These are phyloP conservation scores for Sympetrum striolatum DNA, from an alignment of 2,888 invertebrate genomes.

Conservation along the genomic window DNA sequence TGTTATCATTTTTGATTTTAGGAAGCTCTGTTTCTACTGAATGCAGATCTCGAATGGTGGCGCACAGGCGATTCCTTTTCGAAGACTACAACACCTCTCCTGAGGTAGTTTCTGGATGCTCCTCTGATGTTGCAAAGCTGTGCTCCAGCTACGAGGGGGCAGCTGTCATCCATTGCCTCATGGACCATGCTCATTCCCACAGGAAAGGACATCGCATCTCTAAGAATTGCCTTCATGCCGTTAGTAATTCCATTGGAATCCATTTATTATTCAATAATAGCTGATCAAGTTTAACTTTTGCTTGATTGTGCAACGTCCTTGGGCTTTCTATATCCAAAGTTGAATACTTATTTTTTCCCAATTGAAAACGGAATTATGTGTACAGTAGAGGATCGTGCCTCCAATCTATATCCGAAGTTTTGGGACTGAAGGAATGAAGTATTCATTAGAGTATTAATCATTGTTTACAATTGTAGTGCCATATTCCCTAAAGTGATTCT, in stretches of 20 bases:
- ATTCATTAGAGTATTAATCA: too few species aligned
- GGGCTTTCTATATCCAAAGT: too few species aligned
- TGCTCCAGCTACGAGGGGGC: slow-evolving; percentile 75
- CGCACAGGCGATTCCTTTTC: slow-evolving; percentile 89
- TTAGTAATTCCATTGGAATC: slow-evolving; percentile 55
- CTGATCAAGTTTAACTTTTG: too few species aligned
- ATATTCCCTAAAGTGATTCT: too few species aligned
- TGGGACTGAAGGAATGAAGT: too few species aligned
- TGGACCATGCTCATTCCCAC: slow-evolving; percentile 81
- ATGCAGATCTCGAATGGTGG: slow-evolving; percentile 88
- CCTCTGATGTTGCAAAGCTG: slow-evolving; percentile 78
- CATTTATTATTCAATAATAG: background rate
- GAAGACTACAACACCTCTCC: slow-evolving; percentile 93
- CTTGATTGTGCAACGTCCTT: too few species aligned
- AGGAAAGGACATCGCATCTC: slow-evolving; percentile 70
- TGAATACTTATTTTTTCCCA: too few species aligned
- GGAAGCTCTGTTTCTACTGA: slow-evolving; percentile 72
- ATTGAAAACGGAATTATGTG: too few species aligned
- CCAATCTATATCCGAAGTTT: too few species aligned
- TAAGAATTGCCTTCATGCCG: slow-evolving; percentile 75
- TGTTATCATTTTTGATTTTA: slow-evolving; percentile 45
- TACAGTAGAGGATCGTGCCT: too few species aligned
- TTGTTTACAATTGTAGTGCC: too few species aligned
- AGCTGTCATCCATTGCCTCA: slow-evolving; percentile 92
- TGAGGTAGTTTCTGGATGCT: slow-evolving; percentile 87